phyloP scores from a whole-genome alignment of 1,140 invertebrate genomes.

The Hyles vespertilio region DNA sequence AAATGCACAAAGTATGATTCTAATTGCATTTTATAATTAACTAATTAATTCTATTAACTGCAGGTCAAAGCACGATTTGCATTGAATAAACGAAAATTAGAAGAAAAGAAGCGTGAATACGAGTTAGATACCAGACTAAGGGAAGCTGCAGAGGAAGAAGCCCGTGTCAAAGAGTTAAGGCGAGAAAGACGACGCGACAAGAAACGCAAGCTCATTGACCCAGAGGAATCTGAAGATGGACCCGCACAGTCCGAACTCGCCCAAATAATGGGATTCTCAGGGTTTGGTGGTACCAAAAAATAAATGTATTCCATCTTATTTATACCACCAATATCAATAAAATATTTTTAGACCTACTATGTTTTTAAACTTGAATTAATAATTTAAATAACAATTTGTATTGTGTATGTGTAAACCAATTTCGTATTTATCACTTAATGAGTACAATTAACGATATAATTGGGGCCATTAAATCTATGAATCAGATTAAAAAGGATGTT shows the following conservation, averaged over 20 bases:
- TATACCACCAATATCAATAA: not conserved
- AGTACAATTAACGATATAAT: too few relatives aligned
- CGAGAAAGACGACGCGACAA: constrained; percentile 93
- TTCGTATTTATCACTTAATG: too few relatives aligned
- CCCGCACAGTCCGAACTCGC: constrained; percentile 89
- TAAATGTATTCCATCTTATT: constrained; percentile 16
- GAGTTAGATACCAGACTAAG: constrained; percentile 93
- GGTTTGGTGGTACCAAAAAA: constrained; percentile 95
- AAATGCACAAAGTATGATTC: not conserved
- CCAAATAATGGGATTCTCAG: constrained; percentile 97
- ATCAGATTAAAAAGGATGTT: too few relatives aligned
- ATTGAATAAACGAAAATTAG: constrained; percentile 94
- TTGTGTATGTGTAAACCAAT: too few relatives aligned
- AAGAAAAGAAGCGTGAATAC: constrained; percentile 98
- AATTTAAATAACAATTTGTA: too few relatives aligned
- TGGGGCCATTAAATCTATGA: too few relatives aligned
- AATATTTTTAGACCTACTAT: too few relatives aligned
- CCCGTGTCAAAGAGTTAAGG: constrained; percentile 92
- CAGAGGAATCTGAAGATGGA: constrained; percentile 77
- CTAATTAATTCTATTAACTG: constrained; percentile 13
- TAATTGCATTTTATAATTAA: constrained; percentile 2
- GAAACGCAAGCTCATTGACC: constrained; percentile 90
- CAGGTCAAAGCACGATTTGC: constrained; percentile 96
- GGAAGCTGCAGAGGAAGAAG: constrained; percentile 98
- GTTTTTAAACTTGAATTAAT: too few relatives aligned